These are phyloP conservation scores for Tetramorium parvispinum DNA, from an alignment of 1,140 invertebrate species.

Conservation along the genomic window DNA sequence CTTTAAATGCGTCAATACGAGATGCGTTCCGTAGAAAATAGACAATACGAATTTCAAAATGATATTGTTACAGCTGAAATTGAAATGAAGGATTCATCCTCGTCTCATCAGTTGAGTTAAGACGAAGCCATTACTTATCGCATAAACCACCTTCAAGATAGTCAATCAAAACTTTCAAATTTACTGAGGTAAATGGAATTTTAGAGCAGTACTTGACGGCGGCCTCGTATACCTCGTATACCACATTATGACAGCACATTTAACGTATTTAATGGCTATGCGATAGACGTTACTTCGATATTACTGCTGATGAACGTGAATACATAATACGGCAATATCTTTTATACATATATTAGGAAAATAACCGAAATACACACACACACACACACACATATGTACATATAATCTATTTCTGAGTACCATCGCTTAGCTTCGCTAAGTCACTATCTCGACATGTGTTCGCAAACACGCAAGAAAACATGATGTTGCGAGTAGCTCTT, in stretches of 20 bases:
- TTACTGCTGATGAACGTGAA: conserved; percentile 17
- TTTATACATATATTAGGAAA: not conserved
- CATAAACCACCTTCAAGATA: conserved; percentile 36
- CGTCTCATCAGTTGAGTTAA: conserved; percentile 13
- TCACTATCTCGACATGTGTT: not conserved
- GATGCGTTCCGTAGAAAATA: not conserved
- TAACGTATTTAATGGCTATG: not conserved
- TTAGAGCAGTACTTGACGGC: conserved; percentile 37
- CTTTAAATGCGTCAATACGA: not conserved
- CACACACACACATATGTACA: not conserved
- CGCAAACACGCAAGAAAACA: not conserved
- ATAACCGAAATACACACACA: not conserved
- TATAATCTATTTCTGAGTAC: conserved; percentile 8
- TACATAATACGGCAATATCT: not conserved
- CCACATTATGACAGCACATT: not conserved
- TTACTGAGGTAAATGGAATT: conserved; percentile 68
- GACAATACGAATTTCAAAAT: not conserved
- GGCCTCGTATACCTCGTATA: not conserved
- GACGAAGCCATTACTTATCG: conserved; percentile 17
- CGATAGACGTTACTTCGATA: not conserved
- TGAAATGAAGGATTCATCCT: conserved; percentile 10
- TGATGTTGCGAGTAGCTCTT: conserved; percentile 19
- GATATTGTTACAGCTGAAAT: not conserved
- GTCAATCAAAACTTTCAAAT: conserved; percentile 65
- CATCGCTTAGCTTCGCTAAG: not conserved